These are phyloP conservation scores for Neolamprologus falcicula DNA, from an alignment of 2,113 vertebrate species.

Conservation along the genomic window DNA sequence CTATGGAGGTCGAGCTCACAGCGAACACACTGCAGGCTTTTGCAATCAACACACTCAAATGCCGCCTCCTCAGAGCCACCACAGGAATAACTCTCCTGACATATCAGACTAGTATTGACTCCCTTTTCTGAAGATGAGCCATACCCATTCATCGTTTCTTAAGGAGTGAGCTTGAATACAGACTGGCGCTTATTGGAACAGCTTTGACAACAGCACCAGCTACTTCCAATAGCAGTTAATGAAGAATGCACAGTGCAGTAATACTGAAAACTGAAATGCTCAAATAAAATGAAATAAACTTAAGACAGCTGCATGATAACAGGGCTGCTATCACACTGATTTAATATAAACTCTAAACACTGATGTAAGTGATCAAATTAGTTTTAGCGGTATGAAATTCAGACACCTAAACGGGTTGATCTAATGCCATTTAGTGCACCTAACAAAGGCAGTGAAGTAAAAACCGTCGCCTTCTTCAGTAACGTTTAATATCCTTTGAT, in stretches of 20 bases:
- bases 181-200: conserved; percentile 11
- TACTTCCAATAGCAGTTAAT: neutral
- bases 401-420: neutral
- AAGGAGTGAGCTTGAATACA: neutral
- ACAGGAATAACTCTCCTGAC: conserved; percentile 90
- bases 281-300: neutral
- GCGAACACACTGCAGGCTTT: conserved; percentile 81
- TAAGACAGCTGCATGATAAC: conserved; percentile 29
- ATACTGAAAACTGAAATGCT: neutral
- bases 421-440: neutral
- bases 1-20: conserved; percentile 85
- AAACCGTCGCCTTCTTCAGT: neutral
- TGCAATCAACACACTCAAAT: conserved; percentile 87
- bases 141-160: conserved; percentile 83
- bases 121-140: conserved; percentile 78
- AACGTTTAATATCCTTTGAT: neutral
- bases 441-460: neutral
- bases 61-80: conserved; percentile 84
- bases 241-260: neutral
- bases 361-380: neutral
- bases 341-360: neutral
- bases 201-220: conserved; percentile 13
- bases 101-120: conserved; percentile 78
- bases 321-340: neutral
- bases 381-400: neutral